Conservation (phyloP, 2,888 invertebrate genomes). For the Polymixis lichenea region DNA sequence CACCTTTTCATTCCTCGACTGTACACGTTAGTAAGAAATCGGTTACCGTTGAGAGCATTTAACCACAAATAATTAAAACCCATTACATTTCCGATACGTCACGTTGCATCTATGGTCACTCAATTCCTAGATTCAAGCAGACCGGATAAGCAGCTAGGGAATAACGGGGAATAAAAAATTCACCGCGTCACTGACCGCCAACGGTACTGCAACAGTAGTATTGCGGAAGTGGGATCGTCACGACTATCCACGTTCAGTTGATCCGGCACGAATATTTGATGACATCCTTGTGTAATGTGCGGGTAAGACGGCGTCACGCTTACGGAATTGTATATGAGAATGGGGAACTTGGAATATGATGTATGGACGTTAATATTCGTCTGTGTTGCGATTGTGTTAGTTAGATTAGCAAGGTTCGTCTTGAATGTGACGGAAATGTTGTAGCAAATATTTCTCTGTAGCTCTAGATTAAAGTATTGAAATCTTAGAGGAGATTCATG, state of each 20-base stretch:
- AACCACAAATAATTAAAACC: conserved; percentile 43
- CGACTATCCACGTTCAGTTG: conserved; percentile 60
- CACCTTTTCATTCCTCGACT: neutral
- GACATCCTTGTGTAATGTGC: conserved; percentile 61
- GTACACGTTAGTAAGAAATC: neutral
- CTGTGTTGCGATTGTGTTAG: conserved; percentile 31
- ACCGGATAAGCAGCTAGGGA: conserved; percentile 81
- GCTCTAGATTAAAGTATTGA: neutral
- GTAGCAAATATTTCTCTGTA: conserved; percentile 4
- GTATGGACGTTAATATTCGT: conserved; percentile 38
- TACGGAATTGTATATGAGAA: conserved; percentile 62
- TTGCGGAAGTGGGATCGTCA: conserved; percentile 67
- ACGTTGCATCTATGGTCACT: conserved; percentile 67
- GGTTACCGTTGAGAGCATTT: neutral
- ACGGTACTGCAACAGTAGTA: conserved; percentile 62
- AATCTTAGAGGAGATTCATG: neutral
- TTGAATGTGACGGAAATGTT: conserved; percentile 24
- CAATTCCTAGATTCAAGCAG: conserved; percentile 75
- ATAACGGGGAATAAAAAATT: conserved; percentile 88
- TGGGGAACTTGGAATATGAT: conserved; percentile 40
- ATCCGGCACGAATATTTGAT: conserved; percentile 74
- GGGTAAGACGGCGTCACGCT: conserved; percentile 52
- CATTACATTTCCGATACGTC: conserved; percentile 64
- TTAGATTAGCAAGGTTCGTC: conserved; percentile 27
- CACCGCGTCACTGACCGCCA: conserved; percentile 71